Base-by-base conservation (phyloP, 2,888 invertebrate species). In the Volucella inanis region DNA sequence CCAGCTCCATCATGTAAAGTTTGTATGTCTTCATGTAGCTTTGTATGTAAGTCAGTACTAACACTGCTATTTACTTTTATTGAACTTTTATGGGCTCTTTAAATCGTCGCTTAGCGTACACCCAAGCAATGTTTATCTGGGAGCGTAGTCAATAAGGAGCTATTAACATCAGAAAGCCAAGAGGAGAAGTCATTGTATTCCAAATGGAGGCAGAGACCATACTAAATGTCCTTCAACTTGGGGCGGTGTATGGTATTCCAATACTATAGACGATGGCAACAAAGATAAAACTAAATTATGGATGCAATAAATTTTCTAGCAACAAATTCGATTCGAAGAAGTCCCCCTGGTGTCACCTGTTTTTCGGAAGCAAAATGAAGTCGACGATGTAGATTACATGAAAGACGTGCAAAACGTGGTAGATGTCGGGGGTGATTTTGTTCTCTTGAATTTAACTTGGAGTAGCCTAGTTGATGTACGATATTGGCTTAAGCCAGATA, bases 271-370 rank as follows among this genome's bases (percentile, higher is more conserved):
- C 85, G 85, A 85, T 85, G 76, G 81, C 76, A 81, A 62, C 77
- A 62, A 68, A 81, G 85, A 85, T 85, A 85, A 81, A 81, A 76
- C 85, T 85, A 85, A 76, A 81, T 85, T 81, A 85, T 85, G 81
- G 81, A 85, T 81, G 85, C 71, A 72, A 85, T 85, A 85, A 85
- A 85, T 85, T 84, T 85, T 77, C 85, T 81, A 50, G 57, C 81
- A 85, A 81, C 85, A 85, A 85, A 85, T 85, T 85, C 85, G 85
- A 85, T 85, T 81, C 77, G 81, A 85, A 81, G 76, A 72, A 81
- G 85, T 77, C 81, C 71, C 52, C 57, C 22, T 55, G 31, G 67
- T 76, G 72, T 55, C 77, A 85, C 85, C 85, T 85, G 85, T 43
- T 77, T 62, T 72, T 68, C 31, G 49, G 54, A 4, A n/a, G 39